Percentiles rank a stretch among this genome's conserved stretches.
Evolutionary conservation across 2,888 invertebrate genomes (phyloP).

Genomic region (Mimumesa dahlbomi): DNA sequence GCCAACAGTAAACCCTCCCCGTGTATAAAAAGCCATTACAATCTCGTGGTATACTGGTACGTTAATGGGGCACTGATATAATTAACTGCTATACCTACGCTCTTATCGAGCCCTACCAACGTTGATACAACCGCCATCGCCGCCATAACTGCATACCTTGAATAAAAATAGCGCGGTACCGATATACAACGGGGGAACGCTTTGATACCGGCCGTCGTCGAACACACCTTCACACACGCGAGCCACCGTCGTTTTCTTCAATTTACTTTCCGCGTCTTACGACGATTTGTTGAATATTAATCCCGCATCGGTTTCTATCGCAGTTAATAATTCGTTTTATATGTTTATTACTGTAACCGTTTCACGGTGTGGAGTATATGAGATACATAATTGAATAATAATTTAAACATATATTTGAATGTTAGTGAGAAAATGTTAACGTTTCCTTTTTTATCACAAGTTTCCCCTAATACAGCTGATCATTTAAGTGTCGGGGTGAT

Average conservation of each 20-base stretch:
- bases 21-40: constrained; percentile 67
- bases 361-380: too few species aligned
- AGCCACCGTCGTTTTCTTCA: constrained; percentile 55
- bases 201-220: constrained; percentile 27
- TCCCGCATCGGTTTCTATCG: too few species aligned
- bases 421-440: too few species aligned
- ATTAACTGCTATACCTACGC: constrained; percentile 69
- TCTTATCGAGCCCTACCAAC: constrained; percentile 64
- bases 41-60: constrained; percentile 69
- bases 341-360: too few species aligned
- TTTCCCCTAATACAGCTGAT: too few species aligned
- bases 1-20: constrained; percentile 43
- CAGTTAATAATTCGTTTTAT: too few species aligned
- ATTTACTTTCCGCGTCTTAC: constrained; percentile 45
- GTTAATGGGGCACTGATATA: constrained; percentile 72
- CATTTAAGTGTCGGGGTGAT: too few species aligned
- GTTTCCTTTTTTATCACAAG: too few species aligned
- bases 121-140: constrained; percentile 22
- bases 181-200: constrained; percentile 45
- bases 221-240: constrained; percentile 43
- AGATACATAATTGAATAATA: too few species aligned
- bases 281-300: too few species aligned
- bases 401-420: too few species aligned
- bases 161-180: constrained; percentile 63
- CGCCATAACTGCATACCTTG: constrained; percentile 50